phyloP scores from a whole-genome alignment of 2,797 vertebrate genomes.

The Periophthalmus magnuspinnatus region DNA sequence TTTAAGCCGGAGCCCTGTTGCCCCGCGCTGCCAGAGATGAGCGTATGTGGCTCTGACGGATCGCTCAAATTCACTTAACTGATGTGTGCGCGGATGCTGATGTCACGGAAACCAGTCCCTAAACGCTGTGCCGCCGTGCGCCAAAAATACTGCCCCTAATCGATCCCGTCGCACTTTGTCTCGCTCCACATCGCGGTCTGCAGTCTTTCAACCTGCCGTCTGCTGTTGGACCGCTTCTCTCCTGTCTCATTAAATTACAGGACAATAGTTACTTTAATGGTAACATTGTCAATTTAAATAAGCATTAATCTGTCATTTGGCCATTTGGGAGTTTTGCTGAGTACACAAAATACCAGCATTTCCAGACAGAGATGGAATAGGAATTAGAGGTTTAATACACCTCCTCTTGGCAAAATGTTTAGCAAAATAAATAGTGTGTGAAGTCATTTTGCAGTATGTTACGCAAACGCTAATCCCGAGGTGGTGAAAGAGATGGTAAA shows the following conservation, averaged over 20 bases:
- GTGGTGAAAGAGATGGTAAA: background rate
- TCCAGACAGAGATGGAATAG: conserved; percentile 46
- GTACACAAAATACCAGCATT: conserved; percentile 31
- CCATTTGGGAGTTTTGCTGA: conserved; percentile 57
- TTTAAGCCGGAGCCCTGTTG: conserved; percentile 53
- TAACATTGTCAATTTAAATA: conserved; percentile 63
- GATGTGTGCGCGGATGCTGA: conserved; percentile 68
- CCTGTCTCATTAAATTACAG: conserved; percentile 64
- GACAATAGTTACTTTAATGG: conserved; percentile 61
- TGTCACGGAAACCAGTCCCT: conserved; percentile 69
- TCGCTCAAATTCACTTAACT: conserved; percentile 56
- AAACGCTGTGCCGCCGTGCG: conserved; percentile 47
- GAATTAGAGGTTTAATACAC: conserved; percentile 34
- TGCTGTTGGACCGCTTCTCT: conserved; percentile 40
- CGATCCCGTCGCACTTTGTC: conserved; percentile 62
- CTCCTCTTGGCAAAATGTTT: conserved; percentile 20
- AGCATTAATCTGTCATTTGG: conserved; percentile 64
- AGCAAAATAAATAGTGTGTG: background rate
- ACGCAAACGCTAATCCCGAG: background rate
- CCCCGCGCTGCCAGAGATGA: conserved; percentile 44
- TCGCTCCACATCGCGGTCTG: conserved; percentile 20
- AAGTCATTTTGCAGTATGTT: background rate
- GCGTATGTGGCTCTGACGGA: conserved; percentile 57
- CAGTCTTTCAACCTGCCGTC: conserved; percentile 49
- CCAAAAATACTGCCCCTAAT: conserved; percentile 70